Evolutionary conservation across 1,140 invertebrate species (phyloP), one percentile per base, ranked within the genome.

Genomic region (Anadara kagoshimensis): DNA sequence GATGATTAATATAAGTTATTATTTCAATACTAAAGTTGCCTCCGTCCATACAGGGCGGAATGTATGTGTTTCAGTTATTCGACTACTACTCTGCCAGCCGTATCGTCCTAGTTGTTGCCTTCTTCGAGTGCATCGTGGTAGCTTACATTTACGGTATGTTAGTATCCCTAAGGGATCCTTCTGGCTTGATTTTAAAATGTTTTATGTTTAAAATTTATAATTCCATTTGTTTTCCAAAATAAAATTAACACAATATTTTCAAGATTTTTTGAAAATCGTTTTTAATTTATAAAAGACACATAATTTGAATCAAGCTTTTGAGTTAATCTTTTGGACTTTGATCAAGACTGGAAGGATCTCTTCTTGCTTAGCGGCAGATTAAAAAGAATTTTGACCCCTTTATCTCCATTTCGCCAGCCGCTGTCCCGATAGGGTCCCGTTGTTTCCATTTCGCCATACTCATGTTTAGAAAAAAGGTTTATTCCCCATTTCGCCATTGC

Each of bases 1-100:
- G 29, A 36, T 36, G 7, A 36, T 36, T 36, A 7, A 36, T 36
- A 36, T 36, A 3, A 36, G 29, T 36, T 36, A 36, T 36, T 36
- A 36, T 36, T 36, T 36, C 29, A 36, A 36, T 36, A 36, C 29
- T 36, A 75, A 75, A 44, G 51, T 61, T 75, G 29, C 66, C 29
- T 75, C 82, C 75, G 75, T 68, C 75, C 69, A 66, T 56, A 18
- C 64, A 92, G 93, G 93, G 93, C n/a, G 93, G 93, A 75, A 92
- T 93, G 85, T 94, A 93, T 79, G 91, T 93, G 73, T 94, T 94
- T 84, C 93, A 94, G 89, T 78, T 94, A 67, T 93, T 94, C 91
- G 93, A 94, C 83, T 93, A 92, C 80, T 94, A 94, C 80, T 92
- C 93, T 12, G 93, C 95, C 14, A 90, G 89, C 79, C 92, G 92